These are phyloP conservation scores for Patella ulyssiponensis DNA, from an alignment of 2,888 invertebrate genomes.

Conservation along the genomic window DNA sequence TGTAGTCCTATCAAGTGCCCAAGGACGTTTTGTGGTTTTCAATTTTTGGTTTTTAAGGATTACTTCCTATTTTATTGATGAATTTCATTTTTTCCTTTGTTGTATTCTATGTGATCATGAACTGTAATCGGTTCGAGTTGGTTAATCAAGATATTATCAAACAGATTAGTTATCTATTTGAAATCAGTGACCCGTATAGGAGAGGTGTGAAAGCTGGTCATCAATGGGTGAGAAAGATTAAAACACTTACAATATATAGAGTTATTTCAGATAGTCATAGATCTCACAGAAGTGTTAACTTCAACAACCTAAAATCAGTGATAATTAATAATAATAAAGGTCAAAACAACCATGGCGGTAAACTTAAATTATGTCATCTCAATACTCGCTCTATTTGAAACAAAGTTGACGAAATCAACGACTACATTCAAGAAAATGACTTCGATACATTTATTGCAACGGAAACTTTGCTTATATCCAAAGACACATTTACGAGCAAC, in stretches of 20 bases:
- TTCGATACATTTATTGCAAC: slow-evolving; percentile 3
- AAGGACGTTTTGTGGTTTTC: too few species aligned
- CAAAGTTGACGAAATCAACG: not conserved
- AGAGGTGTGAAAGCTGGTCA: not conserved
- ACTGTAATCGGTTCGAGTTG: too few species aligned
- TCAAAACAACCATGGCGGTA: not conserved
- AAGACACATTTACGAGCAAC: not conserved
- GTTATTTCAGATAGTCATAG: not conserved
- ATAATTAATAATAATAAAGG: not conserved
- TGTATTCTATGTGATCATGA: too few species aligned
- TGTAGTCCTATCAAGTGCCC: too few species aligned
- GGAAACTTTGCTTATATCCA: not conserved
- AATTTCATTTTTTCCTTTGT: too few species aligned
- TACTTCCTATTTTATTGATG: too few species aligned
- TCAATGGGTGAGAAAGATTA: not conserved
- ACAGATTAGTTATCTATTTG: too few species aligned
- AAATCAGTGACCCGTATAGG: not conserved
- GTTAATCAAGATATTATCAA: too few species aligned
- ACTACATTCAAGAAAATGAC: slow-evolving; percentile 3
- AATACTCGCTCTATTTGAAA: not conserved
- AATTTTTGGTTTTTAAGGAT: too few species aligned
- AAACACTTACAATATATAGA: not conserved
- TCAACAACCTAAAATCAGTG: not conserved
- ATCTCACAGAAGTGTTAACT: not conserved
- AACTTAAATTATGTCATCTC: not conserved